Percentiles rank a stretch among this genome's conserved stretches.
These are phyloP conservation scores for Kradibia gibbosae DNA, from an alignment of 1,140 invertebrate genomes.

Conservation along the genomic window DNA sequence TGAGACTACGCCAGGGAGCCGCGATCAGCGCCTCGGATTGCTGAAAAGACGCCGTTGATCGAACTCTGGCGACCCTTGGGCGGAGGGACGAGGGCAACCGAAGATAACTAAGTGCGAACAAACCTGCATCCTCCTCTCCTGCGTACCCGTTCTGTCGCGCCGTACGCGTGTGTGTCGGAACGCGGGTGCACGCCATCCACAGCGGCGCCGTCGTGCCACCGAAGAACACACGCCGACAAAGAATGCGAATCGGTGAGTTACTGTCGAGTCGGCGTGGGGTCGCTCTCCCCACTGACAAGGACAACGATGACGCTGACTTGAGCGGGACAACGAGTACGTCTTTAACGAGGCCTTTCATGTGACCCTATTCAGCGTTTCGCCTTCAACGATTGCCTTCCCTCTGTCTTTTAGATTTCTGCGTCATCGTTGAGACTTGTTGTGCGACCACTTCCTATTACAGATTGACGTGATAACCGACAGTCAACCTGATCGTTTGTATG, in stretches of 20 bases:
- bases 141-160: neutral
- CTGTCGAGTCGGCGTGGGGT: too few relatives aligned
- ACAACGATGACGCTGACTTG: too few relatives aligned
- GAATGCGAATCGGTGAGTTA: conserved; percentile 65
- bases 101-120: too few relatives aligned
- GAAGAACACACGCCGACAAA: conserved; percentile 49
- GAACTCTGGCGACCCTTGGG: too few relatives aligned
- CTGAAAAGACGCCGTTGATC: too few relatives aligned
- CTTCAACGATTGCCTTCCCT: too few relatives aligned
- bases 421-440: neutral
- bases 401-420: too few relatives aligned
- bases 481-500: neutral
- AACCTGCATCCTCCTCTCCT: neutral
- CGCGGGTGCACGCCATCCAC: neutral
- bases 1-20: neutral
- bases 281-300: neutral
- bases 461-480: neutral
- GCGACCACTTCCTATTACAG: neutral
- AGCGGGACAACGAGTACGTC: too few relatives aligned
- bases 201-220: conserved; percentile 43
- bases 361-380: too few relatives aligned
- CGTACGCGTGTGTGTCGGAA: neutral
- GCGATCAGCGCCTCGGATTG: neutral
- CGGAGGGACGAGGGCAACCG: too few relatives aligned
- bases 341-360: too few relatives aligned